These are phyloP conservation scores for Hydropsyche tenuis DNA, from an alignment of 1,140 invertebrate genomes.

Conservation along the genomic window DNA sequence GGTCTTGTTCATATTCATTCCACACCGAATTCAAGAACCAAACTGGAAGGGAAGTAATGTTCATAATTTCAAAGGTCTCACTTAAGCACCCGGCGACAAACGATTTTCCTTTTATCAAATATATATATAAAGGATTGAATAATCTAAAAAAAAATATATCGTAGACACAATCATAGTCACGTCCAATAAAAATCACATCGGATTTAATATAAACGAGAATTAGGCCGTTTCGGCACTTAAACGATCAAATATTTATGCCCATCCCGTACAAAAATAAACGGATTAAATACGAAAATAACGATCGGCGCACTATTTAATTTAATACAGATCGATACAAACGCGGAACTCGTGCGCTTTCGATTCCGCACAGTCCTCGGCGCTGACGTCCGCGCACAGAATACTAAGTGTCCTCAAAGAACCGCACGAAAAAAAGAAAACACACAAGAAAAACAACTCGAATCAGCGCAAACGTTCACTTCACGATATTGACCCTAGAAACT, in stretches of 20 bases:
- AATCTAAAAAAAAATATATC: no score
- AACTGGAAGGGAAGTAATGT: conserved; percentile 23
- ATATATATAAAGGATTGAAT: no score
- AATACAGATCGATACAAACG: no score
- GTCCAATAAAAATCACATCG: no score
- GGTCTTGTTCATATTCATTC: conserved; percentile 39
- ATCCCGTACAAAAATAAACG: no score
- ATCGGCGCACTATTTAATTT: no score
- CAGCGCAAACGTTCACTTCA: conserved; percentile 21
- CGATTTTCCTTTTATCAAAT: conserved; percentile 1
- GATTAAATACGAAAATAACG: no score
- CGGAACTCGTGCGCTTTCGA: not conserved
- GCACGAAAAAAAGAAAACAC: not conserved
- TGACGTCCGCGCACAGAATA: conserved; percentile 1
- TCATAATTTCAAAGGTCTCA: conserved; percentile 31
- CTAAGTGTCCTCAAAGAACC: conserved; percentile 1
- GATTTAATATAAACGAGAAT: no score
- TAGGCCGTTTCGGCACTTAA: not conserved
- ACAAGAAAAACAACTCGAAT: conserved; percentile 5
- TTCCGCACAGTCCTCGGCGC: not conserved
- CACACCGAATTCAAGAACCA: not conserved
- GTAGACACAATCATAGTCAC: no score
- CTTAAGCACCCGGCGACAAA: conserved; percentile 25
- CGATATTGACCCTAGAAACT: conserved; percentile 2
- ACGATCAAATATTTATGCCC: no score